These are phyloP conservation scores for Paramormyrops hopkinsi DNA, from an alignment of 2,797 vertebrate species.

Conservation along the genomic window DNA sequence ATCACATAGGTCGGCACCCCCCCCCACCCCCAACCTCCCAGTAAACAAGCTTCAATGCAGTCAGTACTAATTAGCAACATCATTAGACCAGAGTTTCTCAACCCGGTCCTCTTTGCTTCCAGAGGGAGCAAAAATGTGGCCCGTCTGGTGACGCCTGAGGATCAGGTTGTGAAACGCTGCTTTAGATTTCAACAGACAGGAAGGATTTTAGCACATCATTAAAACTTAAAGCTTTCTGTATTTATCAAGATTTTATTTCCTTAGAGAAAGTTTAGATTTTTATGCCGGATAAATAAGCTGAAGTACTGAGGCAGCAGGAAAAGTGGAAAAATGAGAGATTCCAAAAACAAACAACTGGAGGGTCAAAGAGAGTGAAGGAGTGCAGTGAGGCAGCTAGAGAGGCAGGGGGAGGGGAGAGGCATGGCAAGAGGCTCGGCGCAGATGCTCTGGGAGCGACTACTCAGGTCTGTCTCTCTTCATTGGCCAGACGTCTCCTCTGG, in stretches of 20 bases:
- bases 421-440: constrained; percentile 31
- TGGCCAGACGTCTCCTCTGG: constrained; percentile 20
- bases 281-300: neutral
- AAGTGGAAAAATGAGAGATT: neutral
- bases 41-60: neutral
- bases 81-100: neutral
- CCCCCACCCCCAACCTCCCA: neutral
- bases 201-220: neutral
- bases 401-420: constrained; percentile 9
- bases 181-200: neutral
- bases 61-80: neutral
- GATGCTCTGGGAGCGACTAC: constrained; percentile 26
- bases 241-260: neutral
- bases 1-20: neutral
- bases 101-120: neutral
- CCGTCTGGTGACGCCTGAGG: neutral
- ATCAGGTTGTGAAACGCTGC: neutral
- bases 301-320: neutral
- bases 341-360: neutral
- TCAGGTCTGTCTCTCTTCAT: constrained; percentile 23
- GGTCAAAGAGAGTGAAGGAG: neutral
- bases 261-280: neutral
- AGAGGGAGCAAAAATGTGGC: neutral
- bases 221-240: neutral
- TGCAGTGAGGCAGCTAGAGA: neutral